These are phyloP conservation scores for Zygogramma bicolorata DNA, from an alignment of 2,888 invertebrate species.

Conservation along the genomic window DNA sequence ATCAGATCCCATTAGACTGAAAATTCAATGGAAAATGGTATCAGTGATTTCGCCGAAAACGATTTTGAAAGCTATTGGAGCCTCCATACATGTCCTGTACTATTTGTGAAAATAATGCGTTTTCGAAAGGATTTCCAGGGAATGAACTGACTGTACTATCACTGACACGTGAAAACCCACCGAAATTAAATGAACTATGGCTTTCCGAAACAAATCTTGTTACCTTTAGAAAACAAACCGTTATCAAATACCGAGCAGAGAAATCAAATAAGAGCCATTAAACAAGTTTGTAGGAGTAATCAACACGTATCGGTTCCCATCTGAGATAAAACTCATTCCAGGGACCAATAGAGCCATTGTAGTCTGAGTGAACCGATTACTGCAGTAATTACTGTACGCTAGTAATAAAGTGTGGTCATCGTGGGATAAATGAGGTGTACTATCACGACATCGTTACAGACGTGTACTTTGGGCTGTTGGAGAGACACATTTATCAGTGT, in stretches of 20 bases:
- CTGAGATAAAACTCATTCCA: constrained; percentile 45
- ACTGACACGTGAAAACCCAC: too few relatives aligned
- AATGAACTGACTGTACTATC: too few relatives aligned
- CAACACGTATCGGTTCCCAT: constrained; percentile 45
- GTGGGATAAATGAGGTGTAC: constrained; percentile 62
- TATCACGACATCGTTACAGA: constrained; percentile 60
- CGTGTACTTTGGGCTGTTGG: constrained; percentile 20
- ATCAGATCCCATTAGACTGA: too few relatives aligned
- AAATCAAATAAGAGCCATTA: constrained; percentile 28
- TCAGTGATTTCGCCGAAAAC: too few relatives aligned
- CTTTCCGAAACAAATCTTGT: background rate
- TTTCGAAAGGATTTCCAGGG: too few relatives aligned
- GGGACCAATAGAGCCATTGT: constrained; percentile 47
- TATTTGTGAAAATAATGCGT: too few relatives aligned
- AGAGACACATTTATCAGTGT: constrained; percentile 3
- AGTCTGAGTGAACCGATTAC: constrained; percentile 60
- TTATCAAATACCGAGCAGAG: constrained; percentile 15
- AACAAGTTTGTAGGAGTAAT: constrained; percentile 42
- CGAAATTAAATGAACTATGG: too few relatives aligned
- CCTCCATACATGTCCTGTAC: too few relatives aligned
- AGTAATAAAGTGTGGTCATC: constrained; percentile 64
- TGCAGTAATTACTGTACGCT: constrained; percentile 62
- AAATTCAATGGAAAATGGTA: too few relatives aligned
- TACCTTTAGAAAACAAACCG: background rate
- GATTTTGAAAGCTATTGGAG: too few relatives aligned